Evolutionary conservation across 2,113 vertebrate genomes (phyloP), one percentile per base, ranked within the genome.

Genomic region (Copsychus sechellarum): DNA sequence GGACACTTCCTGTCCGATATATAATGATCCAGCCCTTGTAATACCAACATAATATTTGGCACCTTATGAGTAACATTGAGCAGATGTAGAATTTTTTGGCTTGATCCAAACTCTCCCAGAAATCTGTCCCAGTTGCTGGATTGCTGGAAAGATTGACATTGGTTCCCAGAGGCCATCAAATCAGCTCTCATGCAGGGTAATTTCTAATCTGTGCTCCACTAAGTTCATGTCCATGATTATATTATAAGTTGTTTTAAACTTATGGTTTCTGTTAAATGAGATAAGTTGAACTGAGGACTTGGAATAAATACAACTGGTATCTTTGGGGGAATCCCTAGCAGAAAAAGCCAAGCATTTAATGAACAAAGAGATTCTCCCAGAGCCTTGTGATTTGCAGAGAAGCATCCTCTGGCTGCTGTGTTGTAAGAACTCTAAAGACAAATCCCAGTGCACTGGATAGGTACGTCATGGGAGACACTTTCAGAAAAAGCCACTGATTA

Each of bases 121-220:
- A 86, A 73, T 65, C 24, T 4, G 6, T 50, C 51, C 42, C 3
- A 6, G 21, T 33, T 1, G 0, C 23, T 23, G 18, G 23, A 25
- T 45, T 0, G 0, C 29, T 28, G 23, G 36, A 14, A 56, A 72
- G 26, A 10, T 72, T 80, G 21, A 11, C 1, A 0, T 1, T 42
- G 28, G 5, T 14, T 89, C 48, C 69, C 4, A 8, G 67, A 48
- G 67, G 51, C 26, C 69, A 17, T 60, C 25, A 23, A 40, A 43
- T 56, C 47, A 45, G 4, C 17, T 79, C 4, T 53, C 24, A 23
- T 0, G 1, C 8, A 6, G 31, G 26, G 23, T 33, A 14, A 28
- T 79, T 89, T 64, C 77, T 76, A 64, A 82, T 34, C 57, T 53
- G 9, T 29, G 11, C 20, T 2, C 24, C 7, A 31, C 34, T 26